Conservation (phyloP, 2,888 invertebrate species). For the Silvanus unidentatus region DNA sequence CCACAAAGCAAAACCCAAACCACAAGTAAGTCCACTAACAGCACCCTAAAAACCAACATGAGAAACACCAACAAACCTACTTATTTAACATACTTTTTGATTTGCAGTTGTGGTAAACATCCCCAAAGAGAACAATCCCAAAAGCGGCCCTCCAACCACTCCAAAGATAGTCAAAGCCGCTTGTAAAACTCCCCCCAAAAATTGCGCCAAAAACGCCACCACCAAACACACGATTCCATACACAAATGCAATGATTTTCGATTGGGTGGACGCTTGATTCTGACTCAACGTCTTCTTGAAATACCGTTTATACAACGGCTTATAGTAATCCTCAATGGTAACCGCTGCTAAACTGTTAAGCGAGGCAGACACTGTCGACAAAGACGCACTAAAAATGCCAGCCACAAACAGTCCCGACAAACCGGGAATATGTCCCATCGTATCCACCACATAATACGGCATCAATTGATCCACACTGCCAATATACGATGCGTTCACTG, state of each 20-base stretch:
- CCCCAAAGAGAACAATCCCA: conserved; percentile 79
- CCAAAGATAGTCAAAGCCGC: conserved; percentile 82
- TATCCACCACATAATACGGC: conserved; percentile 73
- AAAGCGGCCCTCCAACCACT: conserved; percentile 79
- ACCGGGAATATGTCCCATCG: conserved; percentile 68
- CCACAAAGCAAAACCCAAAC: conserved; percentile 69
- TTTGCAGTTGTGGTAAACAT: conserved; percentile 73
- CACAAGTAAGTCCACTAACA: conserved; percentile 56
- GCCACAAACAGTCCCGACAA: conserved; percentile 85
- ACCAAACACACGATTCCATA: conserved; percentile 74
- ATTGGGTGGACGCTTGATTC: conserved; percentile 48
- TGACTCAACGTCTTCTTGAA: conserved; percentile 43
- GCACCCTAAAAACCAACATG: conserved; percentile 65
- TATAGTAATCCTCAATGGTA: conserved; percentile 80
- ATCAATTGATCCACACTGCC: conserved; percentile 67
- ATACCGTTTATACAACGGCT: conserved; percentile 45
- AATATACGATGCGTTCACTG: conserved; percentile 58
- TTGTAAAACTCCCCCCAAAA: conserved; percentile 82
- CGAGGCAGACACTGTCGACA: conserved; percentile 88
- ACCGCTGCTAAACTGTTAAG: conserved; percentile 88
- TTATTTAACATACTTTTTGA: conserved; percentile 52
- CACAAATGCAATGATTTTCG: conserved; percentile 62
- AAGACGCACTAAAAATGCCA: conserved; percentile 84
- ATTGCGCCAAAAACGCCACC: conserved; percentile 75
- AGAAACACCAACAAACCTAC: conserved; percentile 10